Conservation (phyloP, 64 coral and sea anemone genomes). For the Catalaphyllia jardinei region DNA sequence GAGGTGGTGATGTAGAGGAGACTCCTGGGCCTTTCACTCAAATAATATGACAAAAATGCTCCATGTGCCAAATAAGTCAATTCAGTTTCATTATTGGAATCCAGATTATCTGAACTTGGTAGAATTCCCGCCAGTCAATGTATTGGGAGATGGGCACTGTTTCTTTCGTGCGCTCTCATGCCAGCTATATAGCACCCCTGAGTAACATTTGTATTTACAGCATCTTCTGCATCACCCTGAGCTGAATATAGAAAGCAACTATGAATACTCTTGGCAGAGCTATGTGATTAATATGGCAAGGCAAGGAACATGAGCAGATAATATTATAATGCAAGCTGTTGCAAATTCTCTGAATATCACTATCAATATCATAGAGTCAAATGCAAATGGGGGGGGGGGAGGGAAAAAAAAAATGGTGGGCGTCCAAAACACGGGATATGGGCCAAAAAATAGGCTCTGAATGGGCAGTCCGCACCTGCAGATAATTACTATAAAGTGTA, state of each 20-base stretch:
- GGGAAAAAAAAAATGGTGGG: no score
- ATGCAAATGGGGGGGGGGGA: background rate
- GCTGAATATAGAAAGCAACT: constrained; percentile 58
- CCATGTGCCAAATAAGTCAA: constrained; percentile 20
- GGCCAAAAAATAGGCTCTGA: no score
- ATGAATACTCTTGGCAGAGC: constrained; percentile 31
- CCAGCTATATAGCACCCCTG: constrained; percentile 37
- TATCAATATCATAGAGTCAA: constrained; percentile 55
- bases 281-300: constrained; percentile 48
- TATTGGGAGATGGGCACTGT: constrained; percentile 39
- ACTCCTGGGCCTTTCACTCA: background rate
- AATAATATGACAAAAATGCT: constrained; percentile 1
- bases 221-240: constrained; percentile 60
- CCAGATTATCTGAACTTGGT: constrained; percentile 44
- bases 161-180: constrained; percentile 42
- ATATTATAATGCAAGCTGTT: constrained; percentile 35
- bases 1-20: no score
- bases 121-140: constrained; percentile 35
- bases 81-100: constrained; percentile 49
- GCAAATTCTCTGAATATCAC: constrained; percentile 65
- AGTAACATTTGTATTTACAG: constrained; percentile 49
- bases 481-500: no score
- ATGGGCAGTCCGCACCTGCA: no score
- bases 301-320: constrained; percentile 56
- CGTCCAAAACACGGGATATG: no score